Evolutionary conservation across 2,113 vertebrate genomes (phyloP).

Genomic region (Rynchops niger): DNA sequence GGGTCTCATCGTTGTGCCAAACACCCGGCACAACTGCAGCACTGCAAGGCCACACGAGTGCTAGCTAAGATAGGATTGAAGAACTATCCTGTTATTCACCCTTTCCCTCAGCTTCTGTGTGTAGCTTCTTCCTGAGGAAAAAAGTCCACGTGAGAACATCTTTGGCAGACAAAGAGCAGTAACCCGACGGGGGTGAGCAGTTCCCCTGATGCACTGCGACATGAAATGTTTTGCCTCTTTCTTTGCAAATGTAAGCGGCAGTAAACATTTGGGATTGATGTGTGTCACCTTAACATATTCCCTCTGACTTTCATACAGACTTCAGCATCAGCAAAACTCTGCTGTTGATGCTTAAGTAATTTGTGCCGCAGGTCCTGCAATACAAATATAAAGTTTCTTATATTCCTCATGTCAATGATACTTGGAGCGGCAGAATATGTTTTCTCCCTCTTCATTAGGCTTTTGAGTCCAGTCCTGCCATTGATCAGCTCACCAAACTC

Average conservation of each 20-base stretch:
- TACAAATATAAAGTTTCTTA: not conserved
- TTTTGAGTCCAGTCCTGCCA: not conserved
- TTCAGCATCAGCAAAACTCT: not conserved
- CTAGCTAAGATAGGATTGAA: not conserved
- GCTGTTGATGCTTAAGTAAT: not conserved
- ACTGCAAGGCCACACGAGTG: fast-evolving
- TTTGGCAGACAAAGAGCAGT: not conserved
- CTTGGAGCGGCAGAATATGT: not conserved
- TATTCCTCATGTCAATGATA: not conserved
- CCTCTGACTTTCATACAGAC: not conserved
- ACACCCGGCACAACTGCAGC: not conserved
- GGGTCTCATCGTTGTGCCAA: not conserved
- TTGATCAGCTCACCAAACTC: conserved; percentile 47
- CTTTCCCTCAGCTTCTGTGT: not conserved
- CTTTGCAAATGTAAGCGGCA: not conserved
- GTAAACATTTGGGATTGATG: not conserved
- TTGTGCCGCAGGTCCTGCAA: fast-evolving
- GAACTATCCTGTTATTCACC: not conserved
- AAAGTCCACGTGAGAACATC: not conserved
- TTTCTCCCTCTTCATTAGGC: not conserved
- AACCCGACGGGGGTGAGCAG: not conserved
- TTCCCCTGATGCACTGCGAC: fast-evolving
- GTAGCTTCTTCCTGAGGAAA: not conserved
- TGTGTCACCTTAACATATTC: not conserved
- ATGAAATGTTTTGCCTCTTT: not conserved